Percentiles rank a stretch among this genome's conserved stretches.
Conservation (phyloP, 2,797 vertebrate genomes). For the Numenius phaeopus region DNA sequence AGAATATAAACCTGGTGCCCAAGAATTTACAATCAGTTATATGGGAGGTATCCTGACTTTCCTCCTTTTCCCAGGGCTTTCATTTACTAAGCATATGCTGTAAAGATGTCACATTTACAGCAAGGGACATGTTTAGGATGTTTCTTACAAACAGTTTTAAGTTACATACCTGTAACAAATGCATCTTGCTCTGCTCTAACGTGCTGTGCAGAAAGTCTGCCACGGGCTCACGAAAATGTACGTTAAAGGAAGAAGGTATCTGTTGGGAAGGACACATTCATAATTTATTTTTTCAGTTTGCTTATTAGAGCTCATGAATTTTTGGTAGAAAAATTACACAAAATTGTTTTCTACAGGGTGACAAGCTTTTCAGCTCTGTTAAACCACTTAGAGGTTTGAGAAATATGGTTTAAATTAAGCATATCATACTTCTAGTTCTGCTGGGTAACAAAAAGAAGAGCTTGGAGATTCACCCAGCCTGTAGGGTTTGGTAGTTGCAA, state of each 20-base stretch:
- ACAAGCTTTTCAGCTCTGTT: conserved; percentile 23
- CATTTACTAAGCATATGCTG: conserved; percentile 78
- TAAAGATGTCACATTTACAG: conserved; percentile 87
- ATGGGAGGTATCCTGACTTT: conserved; percentile 79
- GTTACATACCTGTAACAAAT: conserved; percentile 60
- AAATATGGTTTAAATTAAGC: conserved; percentile 74
- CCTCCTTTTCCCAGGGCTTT: conserved; percentile 71
- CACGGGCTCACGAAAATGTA: neutral
- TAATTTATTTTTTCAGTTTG: neutral
- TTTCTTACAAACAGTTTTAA: conserved; percentile 75
- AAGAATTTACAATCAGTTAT: conserved; percentile 88
- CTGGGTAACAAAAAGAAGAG: conserved; percentile 43
- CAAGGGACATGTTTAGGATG: conserved; percentile 77
- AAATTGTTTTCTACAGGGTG: neutral
- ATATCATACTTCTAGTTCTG: conserved; percentile 61
- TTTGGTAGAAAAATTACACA: conserved; percentile 3
- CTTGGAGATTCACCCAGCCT: conserved; percentile 42
- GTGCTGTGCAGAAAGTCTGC: neutral
- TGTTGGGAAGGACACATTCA: neutral
- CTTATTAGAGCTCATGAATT: neutral
- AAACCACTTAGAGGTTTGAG: conserved; percentile 27
- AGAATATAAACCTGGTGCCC: conserved; percentile 83
- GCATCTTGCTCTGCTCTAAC: neutral
- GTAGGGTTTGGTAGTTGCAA: neutral
- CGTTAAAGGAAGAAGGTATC: neutral